Evolutionary conservation across 2,888 invertebrate genomes (phyloP), one percentile per base, ranked within the genome.

Genomic region (Leptopilina drosophilae): DNA sequence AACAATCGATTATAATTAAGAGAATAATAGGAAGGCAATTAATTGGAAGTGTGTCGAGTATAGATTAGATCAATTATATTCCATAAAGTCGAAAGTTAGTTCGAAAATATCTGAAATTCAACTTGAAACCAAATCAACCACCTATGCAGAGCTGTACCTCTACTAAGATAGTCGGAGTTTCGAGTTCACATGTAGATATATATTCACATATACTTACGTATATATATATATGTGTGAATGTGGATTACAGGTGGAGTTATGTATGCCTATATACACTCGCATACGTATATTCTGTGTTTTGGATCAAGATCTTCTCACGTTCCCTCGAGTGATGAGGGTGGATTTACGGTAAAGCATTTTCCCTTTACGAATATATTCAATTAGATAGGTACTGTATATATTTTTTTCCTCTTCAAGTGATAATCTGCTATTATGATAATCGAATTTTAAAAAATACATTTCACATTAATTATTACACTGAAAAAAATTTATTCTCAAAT

Each of bases 41-140:
- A 15, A 15, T 62, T 20, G 9, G 20, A 9, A 20, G 9, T 62
- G 9, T 62, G 62, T 15, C 20, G 20, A 62, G 20, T 15, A 15
- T 62, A 62, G 62, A 62, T 62, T 15, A 62, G 9, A 62, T 62
- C 59, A 15, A 62, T 6, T 62, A 9, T 62, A 62, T 62, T 62
- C 20, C 9, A 62, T 62, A 1, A 62, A 62, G 62, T 9, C 8
- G 3, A 20, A 62, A 62, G 15, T 62, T 15, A 8, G 6, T 62
- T 62, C 3, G 15, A 62, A 8, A 15, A 62, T 62, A 9, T 62
- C 8, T 20, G 2, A 14, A 20, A 67, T 11, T 49, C 20, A 67
- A 67, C 49, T 3, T 67, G 26, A 15, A 26, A 67, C 49, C 67
- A 9, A 67, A 46, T 67, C 20, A 67, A 49, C 67, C 49, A 7